Evolutionary conservation across 2,888 invertebrate species (phyloP), one percentile per base, ranked within the genome.

Genomic region (Lobophora halterata): DNA sequence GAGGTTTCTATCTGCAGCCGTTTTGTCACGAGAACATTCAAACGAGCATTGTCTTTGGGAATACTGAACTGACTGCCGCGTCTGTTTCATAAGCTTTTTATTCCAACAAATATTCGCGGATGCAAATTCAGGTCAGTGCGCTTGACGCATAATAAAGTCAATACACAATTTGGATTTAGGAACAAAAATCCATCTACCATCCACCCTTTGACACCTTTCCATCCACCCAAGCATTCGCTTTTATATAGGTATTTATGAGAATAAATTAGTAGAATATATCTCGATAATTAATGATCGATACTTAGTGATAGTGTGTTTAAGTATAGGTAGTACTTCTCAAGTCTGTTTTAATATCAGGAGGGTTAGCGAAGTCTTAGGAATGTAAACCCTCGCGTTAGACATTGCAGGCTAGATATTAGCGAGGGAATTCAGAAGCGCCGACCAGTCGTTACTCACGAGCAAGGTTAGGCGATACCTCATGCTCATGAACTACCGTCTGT

Each of bases 1-100:
- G 69, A 71, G 68, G 67, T 67, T 71, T 71, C 69, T 67, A 65
- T 71, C 64, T 66, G 56, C 61, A 63, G 59, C 62, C 71, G 71
- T 79, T 80, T 77, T 77, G 74, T 74, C 65, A 61, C 61, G 55
- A 65, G 61, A 50, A 63, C 65, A 65, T 59, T 53, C 53, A 53
- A 37, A 37, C 53, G 58, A 64, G 65, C 70, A 75, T 78, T 78
- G 77, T 78, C 72, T 74, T 60, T 60, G 58, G 43, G 44, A 35
- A 36, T 46, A 48, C 32, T 49, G 35, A 34, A 28, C 39, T 31
- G 41, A 43, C 46, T 52, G 40, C 46, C 37, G 37, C 24, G 20
- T 35, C 20, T 36, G 34, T 40, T 41, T 37, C 46, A 48, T 52
- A 43, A 51, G 40, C 27, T 38, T 47, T 52, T 46, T 48, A 43